A percentile compares a stretch with the other conserved stretches of the same genome.
phyloP scores from a whole-genome alignment of 2,797 vertebrate genomes.

The Buceros bicornis region DNA sequence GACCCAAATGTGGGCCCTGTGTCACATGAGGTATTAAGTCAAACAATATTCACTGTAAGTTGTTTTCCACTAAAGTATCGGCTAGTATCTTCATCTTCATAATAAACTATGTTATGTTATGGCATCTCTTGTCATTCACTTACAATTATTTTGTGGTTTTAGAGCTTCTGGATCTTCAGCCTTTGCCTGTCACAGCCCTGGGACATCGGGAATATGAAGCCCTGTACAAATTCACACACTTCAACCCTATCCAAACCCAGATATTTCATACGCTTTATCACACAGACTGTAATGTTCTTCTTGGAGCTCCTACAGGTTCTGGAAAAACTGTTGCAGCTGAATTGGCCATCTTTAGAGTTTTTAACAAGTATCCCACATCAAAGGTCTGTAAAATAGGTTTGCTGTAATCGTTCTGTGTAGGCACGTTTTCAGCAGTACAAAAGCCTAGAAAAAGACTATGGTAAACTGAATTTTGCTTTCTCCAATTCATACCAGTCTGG shows the following conservation, averaged over 20 bases:
- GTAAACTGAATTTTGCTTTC: neutral
- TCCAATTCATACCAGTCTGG: neutral
- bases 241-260: constrained; percentile 98
- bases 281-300: constrained; percentile 94
- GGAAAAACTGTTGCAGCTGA: constrained; percentile 98
- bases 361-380: constrained; percentile 91
- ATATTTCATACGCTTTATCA: constrained; percentile 98
- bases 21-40: neutral
- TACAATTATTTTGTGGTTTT: constrained; percentile 58
- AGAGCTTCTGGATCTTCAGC: constrained; percentile 97
- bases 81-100: neutral
- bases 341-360: constrained; percentile 96
- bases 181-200: constrained; percentile 90
- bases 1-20: neutral
- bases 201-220: constrained; percentile 89
- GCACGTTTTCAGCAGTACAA: neutral
- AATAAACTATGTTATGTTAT: neutral
- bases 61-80: neutral
- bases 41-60: neutral
- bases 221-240: constrained; percentile 97
- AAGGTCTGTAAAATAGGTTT: constrained; percentile 86
- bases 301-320: constrained; percentile 97
- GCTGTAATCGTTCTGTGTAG: neutral
- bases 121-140: neutral
- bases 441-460: neutral